Evolutionary conservation across 2,113 vertebrate species (phyloP).

Genomic region (Melierax canorus): DNA sequence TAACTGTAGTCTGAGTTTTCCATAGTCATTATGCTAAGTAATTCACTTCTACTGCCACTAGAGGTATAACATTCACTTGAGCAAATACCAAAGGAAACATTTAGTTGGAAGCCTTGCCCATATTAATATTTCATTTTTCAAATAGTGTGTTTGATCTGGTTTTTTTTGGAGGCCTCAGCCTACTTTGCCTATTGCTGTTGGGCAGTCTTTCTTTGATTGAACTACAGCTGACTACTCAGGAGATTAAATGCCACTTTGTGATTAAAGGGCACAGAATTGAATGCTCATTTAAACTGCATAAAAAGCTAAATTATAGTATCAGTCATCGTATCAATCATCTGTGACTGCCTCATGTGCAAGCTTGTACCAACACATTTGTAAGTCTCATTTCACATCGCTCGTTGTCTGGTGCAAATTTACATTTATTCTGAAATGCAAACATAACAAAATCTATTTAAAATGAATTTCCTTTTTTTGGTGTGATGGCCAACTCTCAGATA

Average conservation of each 20-base stretch:
- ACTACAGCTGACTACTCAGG: background rate
- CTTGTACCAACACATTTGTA: background rate
- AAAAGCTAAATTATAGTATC: constrained; percentile 19
- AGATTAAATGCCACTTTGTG: constrained; percentile 36
- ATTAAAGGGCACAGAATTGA: constrained; percentile 29
- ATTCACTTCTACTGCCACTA: constrained; percentile 48
- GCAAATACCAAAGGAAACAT: constrained; percentile 54
- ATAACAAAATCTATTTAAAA: background rate
- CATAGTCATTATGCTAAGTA: constrained; percentile 19
- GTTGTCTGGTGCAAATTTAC: background rate
- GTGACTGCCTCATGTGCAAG: background rate
- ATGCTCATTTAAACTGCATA: constrained; percentile 20
- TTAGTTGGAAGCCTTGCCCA: constrained; percentile 19
- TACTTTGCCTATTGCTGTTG: constrained; percentile 15
- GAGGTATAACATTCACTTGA: constrained; percentile 47
- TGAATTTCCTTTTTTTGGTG: background rate
- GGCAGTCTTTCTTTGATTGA: constrained; percentile 17
- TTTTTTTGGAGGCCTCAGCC: constrained; percentile 21
- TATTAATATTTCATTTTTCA: constrained; percentile 60
- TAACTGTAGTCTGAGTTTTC: constrained; percentile 7
- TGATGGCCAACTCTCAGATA: background rate
- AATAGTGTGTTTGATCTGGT: constrained; percentile 30
- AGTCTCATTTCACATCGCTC: background rate
- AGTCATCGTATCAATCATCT: constrained; percentile 26
- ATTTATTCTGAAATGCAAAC: background rate